Percentiles rank a stretch among this genome's conserved stretches.
Evolutionary conservation across 2,113 vertebrate species (phyloP).

Genomic region (Chaetodon auriga): DNA sequence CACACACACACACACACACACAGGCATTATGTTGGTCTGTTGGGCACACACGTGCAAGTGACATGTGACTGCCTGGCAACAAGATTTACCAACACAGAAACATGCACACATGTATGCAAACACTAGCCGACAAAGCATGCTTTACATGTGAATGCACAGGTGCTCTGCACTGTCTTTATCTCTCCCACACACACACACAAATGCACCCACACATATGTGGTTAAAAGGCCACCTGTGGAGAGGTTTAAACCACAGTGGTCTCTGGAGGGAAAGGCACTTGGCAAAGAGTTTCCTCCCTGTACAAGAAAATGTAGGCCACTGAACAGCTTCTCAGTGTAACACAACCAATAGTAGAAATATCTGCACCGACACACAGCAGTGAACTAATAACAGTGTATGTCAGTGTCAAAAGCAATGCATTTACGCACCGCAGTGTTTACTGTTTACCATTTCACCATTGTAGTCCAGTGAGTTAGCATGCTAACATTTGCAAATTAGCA

Average conservation of each 20-base stretch:
- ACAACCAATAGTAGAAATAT: not conserved
- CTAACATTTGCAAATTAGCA: not conserved
- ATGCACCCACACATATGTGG: conserved; percentile 14
- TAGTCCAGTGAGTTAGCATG: too few relatives aligned
- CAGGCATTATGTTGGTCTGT: conserved; percentile 18
- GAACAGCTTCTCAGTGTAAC: conserved; percentile 14
- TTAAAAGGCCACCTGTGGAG: conserved; percentile 50
- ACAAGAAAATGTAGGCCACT: conserved; percentile 46
- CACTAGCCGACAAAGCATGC: not conserved
- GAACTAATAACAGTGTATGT: not conserved
- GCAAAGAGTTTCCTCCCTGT: conserved; percentile 12
- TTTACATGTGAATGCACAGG: not conserved
- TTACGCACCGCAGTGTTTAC: not conserved
- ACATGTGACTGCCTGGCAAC: conserved; percentile 42
- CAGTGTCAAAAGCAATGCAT: not conserved
- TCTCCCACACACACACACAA: not conserved
- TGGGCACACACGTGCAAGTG: conserved; percentile 9
- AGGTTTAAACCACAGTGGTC: conserved; percentile 45
- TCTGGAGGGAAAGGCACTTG: conserved; percentile 52
- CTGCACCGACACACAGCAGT: not conserved
- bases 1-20: conserved; percentile 14
- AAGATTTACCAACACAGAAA: conserved; percentile 2
- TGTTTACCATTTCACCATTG: not conserved
- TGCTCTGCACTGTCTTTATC: not conserved
- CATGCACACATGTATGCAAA: not conserved